phyloP scores from a whole-genome alignment of 2,113 vertebrate genomes.

The Prinia subflava region DNA sequence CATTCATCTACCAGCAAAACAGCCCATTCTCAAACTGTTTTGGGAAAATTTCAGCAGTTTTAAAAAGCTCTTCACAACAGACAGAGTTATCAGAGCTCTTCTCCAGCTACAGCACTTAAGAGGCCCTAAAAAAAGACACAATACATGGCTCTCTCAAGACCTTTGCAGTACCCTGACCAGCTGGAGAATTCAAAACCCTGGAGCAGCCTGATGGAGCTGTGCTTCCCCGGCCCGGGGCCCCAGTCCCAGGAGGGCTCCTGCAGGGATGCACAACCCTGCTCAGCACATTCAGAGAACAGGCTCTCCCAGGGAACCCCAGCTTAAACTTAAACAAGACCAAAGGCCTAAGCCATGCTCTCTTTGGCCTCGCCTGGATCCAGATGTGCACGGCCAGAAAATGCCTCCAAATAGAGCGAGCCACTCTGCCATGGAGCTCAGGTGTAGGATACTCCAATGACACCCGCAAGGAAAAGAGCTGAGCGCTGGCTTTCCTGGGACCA shows the following conservation, averaged over 20 bases:
- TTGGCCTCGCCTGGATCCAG: background rate
- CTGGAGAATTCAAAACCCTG: constrained; percentile 16
- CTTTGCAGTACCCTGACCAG: background rate
- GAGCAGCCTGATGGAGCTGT: background rate
- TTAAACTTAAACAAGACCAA: background rate
- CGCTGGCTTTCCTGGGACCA: rapidly evolving
- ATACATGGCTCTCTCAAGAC: background rate
- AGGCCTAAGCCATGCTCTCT: background rate
- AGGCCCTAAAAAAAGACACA: constrained; percentile 40
- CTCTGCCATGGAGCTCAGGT: background rate
- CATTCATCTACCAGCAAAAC: background rate
- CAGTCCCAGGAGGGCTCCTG: background rate
- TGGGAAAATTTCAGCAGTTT: background rate
- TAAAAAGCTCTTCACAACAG: background rate
- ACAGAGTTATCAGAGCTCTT: background rate
- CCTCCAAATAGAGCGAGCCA: background rate
- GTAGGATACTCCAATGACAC: background rate
- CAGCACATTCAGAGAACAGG: background rate
- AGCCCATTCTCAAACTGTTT: background rate
- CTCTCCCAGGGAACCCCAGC: background rate
- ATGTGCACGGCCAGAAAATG: background rate
- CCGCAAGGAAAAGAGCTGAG: background rate
- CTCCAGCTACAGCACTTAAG: constrained; percentile 23
- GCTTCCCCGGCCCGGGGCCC: background rate
- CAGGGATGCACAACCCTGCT: background rate